Base-by-base conservation (phyloP, 2,797 vertebrate species). In the Acropternis orthonyx region DNA sequence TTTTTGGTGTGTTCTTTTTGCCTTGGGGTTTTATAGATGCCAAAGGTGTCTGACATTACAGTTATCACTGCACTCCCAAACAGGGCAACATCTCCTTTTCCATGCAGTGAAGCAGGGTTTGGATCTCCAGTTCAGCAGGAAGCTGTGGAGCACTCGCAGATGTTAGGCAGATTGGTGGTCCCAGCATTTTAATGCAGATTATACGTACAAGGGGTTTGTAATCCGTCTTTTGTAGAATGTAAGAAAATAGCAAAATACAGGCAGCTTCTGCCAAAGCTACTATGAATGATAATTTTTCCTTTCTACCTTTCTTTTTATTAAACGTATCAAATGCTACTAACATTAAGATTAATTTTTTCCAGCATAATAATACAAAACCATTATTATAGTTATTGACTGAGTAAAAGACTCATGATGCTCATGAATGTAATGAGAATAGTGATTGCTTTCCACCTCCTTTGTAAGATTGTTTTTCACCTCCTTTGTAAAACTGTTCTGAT, bases 91-190 rank as follows among this genome's bases (percentile, higher is more conserved):
- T 48, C 19, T 84, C n/a, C 28, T 86, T 75, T 71, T 77, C 37
- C 58, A 34, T 0, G 1, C 27, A 21, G 41, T 34, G 30, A n/a
- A 48, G 48, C 11, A 19, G 43, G 14, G 13, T 54, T 80, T 72
- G n/a, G 20, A 22, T 63, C 12, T 77, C 34, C 22, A 22, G 14
- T 26, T 78, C 66, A 72, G 55, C 20, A 27, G 67, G n/a, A 68
- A 83, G 14, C 4, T 0, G 0, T 58, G 63, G 32, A 55, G 51
- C 58, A 22, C 19, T 55, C 3, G 0, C 3, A 0, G 48, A 9
- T 54, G 23, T 63, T 61, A 34, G 67, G 34, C 20, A 24, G 10
- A 39, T 43, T 56, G 30, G 41, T 34, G 21, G 10, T 37, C 58
- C 28, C 52, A 55, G 23, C 5, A 5, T 52, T 65, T 86, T 39